phyloP scores from a whole-genome alignment of 2,113 vertebrate genomes.

The Eclectus roratus region DNA sequence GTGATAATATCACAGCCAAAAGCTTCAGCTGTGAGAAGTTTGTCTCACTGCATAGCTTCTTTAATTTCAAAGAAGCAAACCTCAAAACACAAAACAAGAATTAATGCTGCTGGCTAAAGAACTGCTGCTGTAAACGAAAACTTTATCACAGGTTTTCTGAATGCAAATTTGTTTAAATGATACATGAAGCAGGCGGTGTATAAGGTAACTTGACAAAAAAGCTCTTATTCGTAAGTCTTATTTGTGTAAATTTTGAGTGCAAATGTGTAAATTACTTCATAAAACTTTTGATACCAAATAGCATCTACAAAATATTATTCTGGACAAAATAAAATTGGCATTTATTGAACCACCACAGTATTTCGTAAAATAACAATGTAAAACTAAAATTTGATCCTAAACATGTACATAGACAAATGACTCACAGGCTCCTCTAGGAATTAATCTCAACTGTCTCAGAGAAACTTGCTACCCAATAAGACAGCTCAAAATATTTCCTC shows the following conservation, averaged over 20 bases:
- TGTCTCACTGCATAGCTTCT: not conserved
- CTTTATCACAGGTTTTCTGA: not conserved
- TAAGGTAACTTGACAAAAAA: not conserved
- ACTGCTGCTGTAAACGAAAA: not conserved
- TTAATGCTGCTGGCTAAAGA: not conserved
- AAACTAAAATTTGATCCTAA: not conserved
- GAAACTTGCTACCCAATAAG: not conserved
- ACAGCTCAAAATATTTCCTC: not conserved
- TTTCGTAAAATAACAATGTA: not conserved
- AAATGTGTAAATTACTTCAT: not conserved
- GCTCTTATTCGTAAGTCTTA: not conserved
- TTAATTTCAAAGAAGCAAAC: conserved; percentile 18
- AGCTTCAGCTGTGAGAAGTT: not conserved
- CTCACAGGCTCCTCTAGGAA: not conserved
- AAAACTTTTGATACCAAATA: not conserved
- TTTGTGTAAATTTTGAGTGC: not conserved
- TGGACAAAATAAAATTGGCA: not conserved
- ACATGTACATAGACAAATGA: not conserved
- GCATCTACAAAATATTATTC: not conserved
- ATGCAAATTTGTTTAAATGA: not conserved
- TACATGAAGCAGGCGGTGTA: not conserved
- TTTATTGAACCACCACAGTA: not conserved
- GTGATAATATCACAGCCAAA: not conserved
- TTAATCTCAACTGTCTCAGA: not conserved
- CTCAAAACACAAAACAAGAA: not conserved